Conservation (phyloP, 2,797 vertebrate genomes). For the Cossypha dichroa region DNA sequence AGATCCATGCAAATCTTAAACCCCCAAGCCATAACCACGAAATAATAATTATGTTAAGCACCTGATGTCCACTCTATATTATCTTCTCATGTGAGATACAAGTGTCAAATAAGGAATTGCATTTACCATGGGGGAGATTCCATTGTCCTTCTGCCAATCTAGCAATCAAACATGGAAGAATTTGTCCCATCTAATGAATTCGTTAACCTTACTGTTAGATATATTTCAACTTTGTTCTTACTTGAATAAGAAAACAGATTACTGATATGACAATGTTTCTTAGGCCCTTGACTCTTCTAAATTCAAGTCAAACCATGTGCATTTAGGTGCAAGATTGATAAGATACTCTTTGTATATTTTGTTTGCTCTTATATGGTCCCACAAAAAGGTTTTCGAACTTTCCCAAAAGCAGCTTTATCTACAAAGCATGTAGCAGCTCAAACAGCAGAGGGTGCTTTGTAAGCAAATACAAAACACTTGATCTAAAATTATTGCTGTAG, state of each 20-base stretch:
- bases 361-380: not conserved
- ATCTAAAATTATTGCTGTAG: constrained; percentile 53
- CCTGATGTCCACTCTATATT: not conserved
- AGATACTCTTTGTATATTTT: not conserved
- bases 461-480: constrained; percentile 55
- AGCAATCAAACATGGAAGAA: not conserved
- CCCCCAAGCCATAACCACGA: not conserved
- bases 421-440: constrained; percentile 27
- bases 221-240: not conserved
- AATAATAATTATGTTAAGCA: not conserved
- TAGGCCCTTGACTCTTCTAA: not conserved
- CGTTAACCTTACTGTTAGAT: not conserved
- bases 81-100: not conserved
- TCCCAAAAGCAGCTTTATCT: not conserved
- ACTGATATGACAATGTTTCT: not conserved
- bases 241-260: not conserved
- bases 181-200: not conserved
- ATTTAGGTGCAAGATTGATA: not conserved
- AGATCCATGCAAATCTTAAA: not conserved
- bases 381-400: not conserved
- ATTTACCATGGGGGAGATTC: not conserved
- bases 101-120: not conserved
- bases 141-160: not conserved
- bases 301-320: not conserved
- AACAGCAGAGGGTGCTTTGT: constrained; percentile 66